Percentiles rank a stretch among this genome's conserved stretches.
phyloP scores from a whole-genome alignment of 2,113 vertebrate species.

The Nestor notabilis region DNA sequence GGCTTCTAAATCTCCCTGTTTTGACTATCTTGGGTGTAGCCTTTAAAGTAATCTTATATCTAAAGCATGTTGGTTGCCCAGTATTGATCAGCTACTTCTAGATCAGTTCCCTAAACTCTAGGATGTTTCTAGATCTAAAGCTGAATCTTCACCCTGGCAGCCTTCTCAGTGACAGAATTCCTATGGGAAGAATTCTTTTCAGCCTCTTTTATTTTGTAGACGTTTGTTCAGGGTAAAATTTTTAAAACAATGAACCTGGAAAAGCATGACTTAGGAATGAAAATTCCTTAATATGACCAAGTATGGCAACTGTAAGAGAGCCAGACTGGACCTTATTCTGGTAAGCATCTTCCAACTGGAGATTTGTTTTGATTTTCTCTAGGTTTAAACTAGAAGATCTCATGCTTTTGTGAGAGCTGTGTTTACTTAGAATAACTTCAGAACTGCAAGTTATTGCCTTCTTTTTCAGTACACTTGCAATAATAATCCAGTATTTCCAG shows the following conservation, averaged over 20 bases:
- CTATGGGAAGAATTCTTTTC: neutral
- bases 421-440: neutral
- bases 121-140: neutral
- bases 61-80: neutral
- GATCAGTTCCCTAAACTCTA: neutral
- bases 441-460: neutral
- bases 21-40: neutral
- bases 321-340: conserved; percentile 75
- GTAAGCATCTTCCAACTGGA: conserved; percentile 47
- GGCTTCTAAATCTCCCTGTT: neutral
- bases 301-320: conserved; percentile 68
- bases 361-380: neutral
- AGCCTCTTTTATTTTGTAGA: conserved; percentile 41
- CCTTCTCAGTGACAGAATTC: neutral
- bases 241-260: conserved; percentile 73
- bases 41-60: neutral
- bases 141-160: neutral
- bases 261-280: conserved; percentile 68
- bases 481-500: neutral
- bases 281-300: conserved; percentile 70
- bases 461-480: neutral
- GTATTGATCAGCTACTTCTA: neutral
- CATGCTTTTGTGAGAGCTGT: neutral
- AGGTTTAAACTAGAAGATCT: neutral
- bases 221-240: conserved; percentile 59